Conservation (phyloP, 1,140 invertebrate genomes). For the Stegodyphus mimosarum region DNA sequence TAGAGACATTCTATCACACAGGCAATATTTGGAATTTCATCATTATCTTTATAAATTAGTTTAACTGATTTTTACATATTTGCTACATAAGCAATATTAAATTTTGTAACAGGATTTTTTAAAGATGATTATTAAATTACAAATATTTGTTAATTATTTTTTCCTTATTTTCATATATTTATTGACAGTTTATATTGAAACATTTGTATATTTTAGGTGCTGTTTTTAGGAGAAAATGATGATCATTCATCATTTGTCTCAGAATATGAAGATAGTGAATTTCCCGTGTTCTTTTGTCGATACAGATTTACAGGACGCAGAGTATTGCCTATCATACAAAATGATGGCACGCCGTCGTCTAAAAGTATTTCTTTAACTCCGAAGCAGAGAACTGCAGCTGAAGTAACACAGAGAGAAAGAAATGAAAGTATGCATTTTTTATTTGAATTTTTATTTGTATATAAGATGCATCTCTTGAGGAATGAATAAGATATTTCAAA, state of each 20-base stretch:
- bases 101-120: background rate
- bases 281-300: slow-evolving; percentile 28
- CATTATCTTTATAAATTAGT: too few species aligned
- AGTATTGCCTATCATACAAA: background rate
- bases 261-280: background rate
- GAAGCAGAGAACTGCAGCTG: background rate
- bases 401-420: background rate
- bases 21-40: too few species aligned
- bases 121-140: background rate
- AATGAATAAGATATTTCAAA: background rate
- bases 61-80: too few species aligned
- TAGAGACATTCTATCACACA: too few species aligned
- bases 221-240: background rate
- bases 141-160: background rate
- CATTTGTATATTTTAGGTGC: background rate
- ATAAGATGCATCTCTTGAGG: background rate
- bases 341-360: background rate
- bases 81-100: background rate
- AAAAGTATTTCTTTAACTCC: background rate
- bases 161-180: background rate
- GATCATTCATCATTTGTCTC: background rate
- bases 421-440: background rate
- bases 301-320: slow-evolving; percentile 7
- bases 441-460: background rate
- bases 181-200: background rate